Base-by-base conservation (phyloP, 2,113 vertebrate genomes). In the Limanda limanda region DNA sequence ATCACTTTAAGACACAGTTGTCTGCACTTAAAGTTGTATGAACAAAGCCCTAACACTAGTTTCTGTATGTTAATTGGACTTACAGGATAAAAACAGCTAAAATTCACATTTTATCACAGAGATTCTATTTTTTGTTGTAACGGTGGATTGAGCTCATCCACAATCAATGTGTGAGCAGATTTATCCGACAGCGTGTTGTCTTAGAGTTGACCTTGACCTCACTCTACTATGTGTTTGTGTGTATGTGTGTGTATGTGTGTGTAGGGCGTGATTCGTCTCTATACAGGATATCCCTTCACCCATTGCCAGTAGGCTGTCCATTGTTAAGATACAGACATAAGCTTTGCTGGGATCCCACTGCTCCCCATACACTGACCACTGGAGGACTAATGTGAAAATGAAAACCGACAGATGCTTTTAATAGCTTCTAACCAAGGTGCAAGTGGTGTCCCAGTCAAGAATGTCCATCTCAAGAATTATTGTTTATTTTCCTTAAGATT, bases 251-350 rank as follows among this genome's bases (percentile, higher is more conserved):
- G 68, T 81, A 76, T 87, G 81, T 87, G 87, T 76, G 79, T 78
- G 81, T 65, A 76, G 92, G 88, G 92, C 68, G 92, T 91, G 91
- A 93, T 92, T 92, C 84, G 66, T 86, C 89, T 90, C 91, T 89
- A 93, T 94, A 93, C 94, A 95, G 95, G 95, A 95, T 95, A 90
- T 95, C 95, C 95, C 89, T 85, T 92, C 85, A 79, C 86, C 86
- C 89, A 74, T 74, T 81, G 85, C 84, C 92, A 91, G 86, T 86
- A 90, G 84, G 82, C 78, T 88, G 89, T 86, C 92, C 91, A 95
- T 95, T 95, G 93, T 95, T 95, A 93, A 85, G 74, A 88, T 74
- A 83, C 77, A 86, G 71, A 86, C 86, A 86, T 54, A 68, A 74
- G 78, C 69, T 78, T 60, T 66, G 70, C 84, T 82, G 71, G 70